Evolutionary conservation across 1,140 invertebrate species (phyloP), one percentile per base, ranked within the genome.

Genomic region (Acromyrmex heyeri): DNA sequence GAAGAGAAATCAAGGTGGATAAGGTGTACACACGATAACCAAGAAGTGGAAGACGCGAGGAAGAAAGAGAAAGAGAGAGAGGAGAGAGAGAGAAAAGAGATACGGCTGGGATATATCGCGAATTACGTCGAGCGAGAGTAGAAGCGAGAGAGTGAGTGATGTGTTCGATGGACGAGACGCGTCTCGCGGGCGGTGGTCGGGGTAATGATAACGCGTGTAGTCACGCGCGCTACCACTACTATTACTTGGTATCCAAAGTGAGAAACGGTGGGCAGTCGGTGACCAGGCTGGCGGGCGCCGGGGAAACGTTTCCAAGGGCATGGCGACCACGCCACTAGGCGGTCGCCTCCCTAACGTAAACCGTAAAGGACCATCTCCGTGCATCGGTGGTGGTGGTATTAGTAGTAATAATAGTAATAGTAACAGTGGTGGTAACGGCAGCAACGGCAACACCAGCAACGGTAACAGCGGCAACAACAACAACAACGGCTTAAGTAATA

Each of bases 301-400:
- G 94, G 94, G 94, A 94, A 94, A 94, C 92, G 94, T 94, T 94
- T 94, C 92, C 92, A 95, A 95, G 94, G 94, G 94, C 94, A 95
- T 95, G 94, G 94, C 94, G 94, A 95, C 94, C 94, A 95, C 94
- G 94, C 94, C 94, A 95, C 93, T 95, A 94, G 94, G 94, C 94
- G 94, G 94, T 95, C 94, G 94, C 94, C 94, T 95, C 94, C 94
- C 94, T 94, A 95, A 94, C 93, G 91, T 93, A 91, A 95, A 93
- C 89, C 94, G 94, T 89, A 95, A 95, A 94, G 93, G 94, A 93
- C 93, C 93, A 88, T 95, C 93, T 92, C 92, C 94, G 93, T 94
- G 91, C 85, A 88, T 92, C 90, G 92, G 91, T 89, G 91, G 92
- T 92, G 89, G 91, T 90, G 90, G 90, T 95, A 95, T 94, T 94